Evolutionary conservation across 1,140 invertebrate genomes (phyloP).

Genomic region (Liolophura sinensis): DNA sequence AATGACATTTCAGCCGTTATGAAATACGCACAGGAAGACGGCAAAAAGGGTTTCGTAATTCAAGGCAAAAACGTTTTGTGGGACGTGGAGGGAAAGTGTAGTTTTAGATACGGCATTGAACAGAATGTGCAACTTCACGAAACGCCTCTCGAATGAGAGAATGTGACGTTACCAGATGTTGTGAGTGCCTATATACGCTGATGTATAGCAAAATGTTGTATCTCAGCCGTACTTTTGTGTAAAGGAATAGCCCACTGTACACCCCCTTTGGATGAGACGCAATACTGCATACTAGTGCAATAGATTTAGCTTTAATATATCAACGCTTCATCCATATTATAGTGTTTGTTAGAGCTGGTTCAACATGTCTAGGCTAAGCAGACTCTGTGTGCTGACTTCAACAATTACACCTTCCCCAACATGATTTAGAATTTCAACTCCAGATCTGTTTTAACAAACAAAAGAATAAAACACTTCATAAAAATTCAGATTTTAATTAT

Average conservation of each 20-base stretch:
- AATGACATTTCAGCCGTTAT: constrained; percentile 54
- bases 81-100: constrained; percentile 45
- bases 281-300: neutral
- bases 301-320: neutral
- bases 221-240: neutral
- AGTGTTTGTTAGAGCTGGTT: too few species aligned
- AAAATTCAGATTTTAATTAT: too few species aligned
- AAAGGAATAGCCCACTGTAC: neutral
- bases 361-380: too few species aligned
- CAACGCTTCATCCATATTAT: too few species aligned
- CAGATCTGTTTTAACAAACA: too few species aligned
- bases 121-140: constrained; percentile 51
- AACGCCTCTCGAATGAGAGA: constrained; percentile 11
- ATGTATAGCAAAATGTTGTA: neutral
- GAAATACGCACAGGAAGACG: constrained; percentile 26
- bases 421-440: too few species aligned
- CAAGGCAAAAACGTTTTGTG: constrained; percentile 40
- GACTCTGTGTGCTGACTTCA: too few species aligned
- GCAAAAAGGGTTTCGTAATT: constrained; percentile 34
- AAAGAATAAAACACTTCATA: too few species aligned
- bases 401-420: too few species aligned
- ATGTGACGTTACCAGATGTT: neutral
- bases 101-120: constrained; percentile 56
- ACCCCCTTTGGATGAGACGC: neutral
- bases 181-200: constrained; percentile 5